These are phyloP conservation scores for Lycocorax pyrrhopterus DNA, from an alignment of 2,113 vertebrate species.

Conservation along the genomic window DNA sequence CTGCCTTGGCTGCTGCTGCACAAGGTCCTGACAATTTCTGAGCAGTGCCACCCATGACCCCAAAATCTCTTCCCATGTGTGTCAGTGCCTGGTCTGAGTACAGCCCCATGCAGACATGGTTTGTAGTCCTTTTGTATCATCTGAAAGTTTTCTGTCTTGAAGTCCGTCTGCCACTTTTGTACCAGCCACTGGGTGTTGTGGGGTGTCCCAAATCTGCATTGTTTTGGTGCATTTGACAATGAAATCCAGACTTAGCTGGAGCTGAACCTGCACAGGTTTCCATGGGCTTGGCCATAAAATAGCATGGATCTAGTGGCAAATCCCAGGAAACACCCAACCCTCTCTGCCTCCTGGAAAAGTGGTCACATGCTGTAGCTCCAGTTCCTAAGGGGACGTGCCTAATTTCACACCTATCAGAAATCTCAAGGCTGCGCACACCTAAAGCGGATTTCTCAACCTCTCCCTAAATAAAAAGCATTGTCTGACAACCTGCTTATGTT, in stretches of 20 bases:
- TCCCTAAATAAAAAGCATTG: background rate
- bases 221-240: background rate
- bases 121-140: background rate
- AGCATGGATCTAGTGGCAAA: background rate
- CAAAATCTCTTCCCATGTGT: background rate
- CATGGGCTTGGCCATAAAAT: background rate
- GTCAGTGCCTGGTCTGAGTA: background rate
- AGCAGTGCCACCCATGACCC: rapidly evolving
- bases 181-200: background rate
- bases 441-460: background rate
- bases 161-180: background rate
- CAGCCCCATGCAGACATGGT: background rate
- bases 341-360: background rate
- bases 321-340: background rate
- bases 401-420: background rate
- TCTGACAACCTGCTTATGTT: background rate
- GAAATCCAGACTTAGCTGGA: background rate
- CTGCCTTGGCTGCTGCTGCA: background rate
- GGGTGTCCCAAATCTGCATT: background rate
- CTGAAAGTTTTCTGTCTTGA: background rate
- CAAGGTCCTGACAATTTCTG: background rate
- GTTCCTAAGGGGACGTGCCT: background rate
- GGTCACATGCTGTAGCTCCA: background rate
- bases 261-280: background rate
- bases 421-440: background rate